Evolutionary conservation across 2,113 vertebrate genomes (phyloP).

Genomic region (Myanophis thanlyinensis): DNA sequence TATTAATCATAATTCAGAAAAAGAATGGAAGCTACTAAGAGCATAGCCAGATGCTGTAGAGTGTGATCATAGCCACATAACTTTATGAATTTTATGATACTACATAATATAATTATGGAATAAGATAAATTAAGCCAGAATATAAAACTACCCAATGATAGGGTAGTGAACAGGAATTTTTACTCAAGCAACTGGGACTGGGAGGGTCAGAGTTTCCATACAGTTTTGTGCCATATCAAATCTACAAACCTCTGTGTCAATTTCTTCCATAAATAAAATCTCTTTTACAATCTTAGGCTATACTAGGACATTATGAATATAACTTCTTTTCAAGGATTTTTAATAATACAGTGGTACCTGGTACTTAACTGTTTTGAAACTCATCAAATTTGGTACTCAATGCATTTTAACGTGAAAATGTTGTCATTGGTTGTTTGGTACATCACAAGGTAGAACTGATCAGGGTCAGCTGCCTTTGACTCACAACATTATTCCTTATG

Average conservation of each 20-base stretch:
- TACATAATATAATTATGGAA: not conserved
- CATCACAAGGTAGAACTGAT: not conserved
- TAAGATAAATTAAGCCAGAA: not conserved
- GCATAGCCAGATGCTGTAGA: not conserved
- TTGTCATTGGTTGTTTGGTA: not conserved
- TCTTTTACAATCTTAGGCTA: not conserved
- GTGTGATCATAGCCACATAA: not conserved
- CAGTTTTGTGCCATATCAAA: not conserved
- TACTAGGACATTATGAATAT: not conserved
- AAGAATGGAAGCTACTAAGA: not conserved
- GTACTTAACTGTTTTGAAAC: not conserved
- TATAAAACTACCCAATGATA: not conserved
- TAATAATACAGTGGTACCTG: not conserved
- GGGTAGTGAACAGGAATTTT: not conserved
- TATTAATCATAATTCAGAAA: not conserved
- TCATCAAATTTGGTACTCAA: not conserved
- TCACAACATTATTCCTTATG: not conserved
- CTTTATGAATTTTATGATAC: not conserved
- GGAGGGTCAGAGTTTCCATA: not conserved
- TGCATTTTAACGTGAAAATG: not conserved
- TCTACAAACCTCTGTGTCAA: not conserved
- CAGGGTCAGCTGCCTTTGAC: not conserved
- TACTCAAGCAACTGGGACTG: not conserved
- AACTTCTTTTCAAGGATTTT: no score
- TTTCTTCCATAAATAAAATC: not conserved